Percentiles rank a stretch among this genome's conserved stretches.
phyloP scores from a whole-genome alignment of 2,113 vertebrate genomes.

The Pseudopodoces humilis region DNA sequence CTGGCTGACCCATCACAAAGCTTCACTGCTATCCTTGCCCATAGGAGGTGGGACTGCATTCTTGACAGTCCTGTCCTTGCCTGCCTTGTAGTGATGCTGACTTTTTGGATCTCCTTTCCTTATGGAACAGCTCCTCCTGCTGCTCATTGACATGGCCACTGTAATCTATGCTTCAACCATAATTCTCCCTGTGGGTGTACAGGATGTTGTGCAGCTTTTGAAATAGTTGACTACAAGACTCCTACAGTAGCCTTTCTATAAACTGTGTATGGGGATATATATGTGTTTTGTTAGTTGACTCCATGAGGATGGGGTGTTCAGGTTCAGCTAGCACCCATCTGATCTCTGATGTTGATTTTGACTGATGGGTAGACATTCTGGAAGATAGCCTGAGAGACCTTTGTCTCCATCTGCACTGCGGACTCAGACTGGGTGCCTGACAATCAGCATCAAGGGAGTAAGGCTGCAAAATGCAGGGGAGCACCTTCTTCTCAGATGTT shows the following conservation, averaged over 20 bases:
- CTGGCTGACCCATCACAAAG: not conserved
- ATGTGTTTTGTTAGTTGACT: not conserved
- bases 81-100: not conserved
- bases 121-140: not conserved
- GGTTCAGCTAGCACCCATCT: not conserved
- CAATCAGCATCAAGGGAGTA: rapidly evolving
- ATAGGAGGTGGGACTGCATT: not conserved
- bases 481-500: not conserved
- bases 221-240: not conserved
- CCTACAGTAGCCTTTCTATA: not conserved
- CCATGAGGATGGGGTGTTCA: not conserved
- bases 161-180: not conserved
- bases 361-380: not conserved
- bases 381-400: not conserved
- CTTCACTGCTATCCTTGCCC: not conserved
- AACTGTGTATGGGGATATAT: not conserved
- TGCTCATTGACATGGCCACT: not conserved
- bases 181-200: not conserved
- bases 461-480: not conserved
- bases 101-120: not conserved
- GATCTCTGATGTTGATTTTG: not conserved
- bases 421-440: not conserved
- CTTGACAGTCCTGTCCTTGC: not conserved
- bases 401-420: not conserved
- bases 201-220: not conserved